phyloP scores from a whole-genome alignment of 2,888 invertebrate genomes.

The Drosophila mimetica region DNA sequence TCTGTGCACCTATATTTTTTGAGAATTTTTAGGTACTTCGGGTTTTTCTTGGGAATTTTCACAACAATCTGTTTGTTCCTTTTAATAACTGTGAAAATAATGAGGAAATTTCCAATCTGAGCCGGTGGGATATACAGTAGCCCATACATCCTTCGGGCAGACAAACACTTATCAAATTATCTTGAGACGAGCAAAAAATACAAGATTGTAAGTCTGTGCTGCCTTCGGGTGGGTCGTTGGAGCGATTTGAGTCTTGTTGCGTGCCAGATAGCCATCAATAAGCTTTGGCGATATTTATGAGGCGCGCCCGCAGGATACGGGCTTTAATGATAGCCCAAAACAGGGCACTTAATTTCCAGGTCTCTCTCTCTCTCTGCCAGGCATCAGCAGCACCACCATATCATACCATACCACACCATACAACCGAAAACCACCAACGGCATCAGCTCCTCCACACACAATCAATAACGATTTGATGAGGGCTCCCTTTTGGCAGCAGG shows the following conservation, averaged over 20 bases:
- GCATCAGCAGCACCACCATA: slow-evolving; percentile 7
- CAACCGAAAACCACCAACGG: slow-evolving; percentile 24
- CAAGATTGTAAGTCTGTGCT: slow-evolving; percentile 27
- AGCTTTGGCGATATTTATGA: slow-evolving; percentile 79
- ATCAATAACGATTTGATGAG: slow-evolving; percentile 76
- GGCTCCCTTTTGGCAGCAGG: slow-evolving; percentile 53
- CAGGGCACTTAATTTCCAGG: slow-evolving; percentile 74
- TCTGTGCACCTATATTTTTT: no score
- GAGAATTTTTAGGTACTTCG: no score
- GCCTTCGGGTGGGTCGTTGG: slow-evolving; percentile 20
- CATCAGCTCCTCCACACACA: slow-evolving; percentile 40
- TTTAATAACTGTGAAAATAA: slow-evolving; percentile 7
- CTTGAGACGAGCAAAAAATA: slow-evolving; percentile 39
- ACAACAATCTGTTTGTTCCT: background rate
- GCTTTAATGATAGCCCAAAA: slow-evolving; percentile 79
- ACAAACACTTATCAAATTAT: slow-evolving; percentile 78
- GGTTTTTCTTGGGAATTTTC: background rate
- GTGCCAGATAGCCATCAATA: slow-evolving; percentile 77
- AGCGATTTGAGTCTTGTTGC: slow-evolving; percentile 52
- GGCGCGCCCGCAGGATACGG: slow-evolving; percentile 78
- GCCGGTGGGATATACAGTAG: slow-evolving; percentile 10
- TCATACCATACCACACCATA: slow-evolving; percentile 7
- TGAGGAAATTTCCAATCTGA: slow-evolving; percentile 16
- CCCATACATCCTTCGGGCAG: slow-evolving; percentile 57
- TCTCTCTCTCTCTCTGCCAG: slow-evolving; percentile 10